Base-by-base conservation (phyloP, 2,797 vertebrate genomes). In the Tokudaia muenninki region DNA sequence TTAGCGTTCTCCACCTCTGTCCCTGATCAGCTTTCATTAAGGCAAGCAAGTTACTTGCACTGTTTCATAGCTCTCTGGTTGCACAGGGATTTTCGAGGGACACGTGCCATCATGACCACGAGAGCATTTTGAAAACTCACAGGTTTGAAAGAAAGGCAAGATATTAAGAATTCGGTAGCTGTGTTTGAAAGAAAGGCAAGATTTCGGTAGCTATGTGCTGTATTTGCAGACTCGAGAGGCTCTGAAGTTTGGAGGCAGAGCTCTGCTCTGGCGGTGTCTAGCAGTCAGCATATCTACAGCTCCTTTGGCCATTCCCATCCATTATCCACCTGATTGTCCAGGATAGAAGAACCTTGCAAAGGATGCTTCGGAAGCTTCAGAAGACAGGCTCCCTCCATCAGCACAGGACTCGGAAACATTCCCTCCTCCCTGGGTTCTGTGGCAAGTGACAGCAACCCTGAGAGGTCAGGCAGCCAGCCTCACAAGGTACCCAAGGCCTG, bases 391-490 rank as follows among this genome's bases (percentile, higher is more conserved):
- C 9, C 14, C 6, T 81, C 34, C 2, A 90, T 88, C 83, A 92
- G 84, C 72, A 95, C 86, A 86, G 31, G 7, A 77, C 79, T 94
- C 65, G 70, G 37, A 95, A 79, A 74, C 29, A 24, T 67, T 96
- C 95, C 55, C 96, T 97, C 29, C 10, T 97, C 94, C 90, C 95
- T 82, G 59, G 87, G 93, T 91, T 98, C 94, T 88, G 44, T 97
- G 98, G 96, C 98, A 98, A 98, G 98, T 97, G 97, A 96, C 91
- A 96, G 94, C 94, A 34, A 96, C 96, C 91, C 97, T 95, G 93
- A 77, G 98, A 98, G 99, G 98, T 98, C 98, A 99, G 98, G 97
- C 98, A 98, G 98, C 98, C 98, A 99, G 97, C 93, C 96, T 98
- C 98, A 95, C 98, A 98, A 98, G 98, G 98, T 98, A 97, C 98